Evolutionary conservation across 1,140 invertebrate genomes (phyloP), one percentile per base, ranked within the genome.

Genomic region (Scaptomyza hsui): DNA sequence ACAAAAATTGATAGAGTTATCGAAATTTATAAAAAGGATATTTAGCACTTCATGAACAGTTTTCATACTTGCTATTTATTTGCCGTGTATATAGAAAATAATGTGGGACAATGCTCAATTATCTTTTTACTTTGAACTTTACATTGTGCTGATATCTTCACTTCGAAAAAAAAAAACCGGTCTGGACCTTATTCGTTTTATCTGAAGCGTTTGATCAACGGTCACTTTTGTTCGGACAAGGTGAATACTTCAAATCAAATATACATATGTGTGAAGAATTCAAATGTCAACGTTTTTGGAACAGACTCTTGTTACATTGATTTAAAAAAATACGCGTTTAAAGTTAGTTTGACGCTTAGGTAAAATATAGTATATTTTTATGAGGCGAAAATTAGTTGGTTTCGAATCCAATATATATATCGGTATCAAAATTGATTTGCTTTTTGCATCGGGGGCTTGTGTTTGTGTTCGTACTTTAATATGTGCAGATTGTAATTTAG

Each of bases 121-220:
- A 41, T 41, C 19, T 9, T 32, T 57, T 13, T 39, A 48, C 44
- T 48, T 35, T 52, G 35, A 19, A 53, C 16, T 39, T 5, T 39
- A 29, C 12, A 57, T n/a, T 57, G 29, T 57, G 62, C n/a, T 56
- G 62, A 56, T 55, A 37, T 37, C n/a, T 57, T 48, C 19, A 65
- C 62, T 48, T 65, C 21, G 42, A 10, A 39, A 15, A 16, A 48
- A 6, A 39, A 12, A 19, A 44, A 21, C 44, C 3, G 24, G 9
- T 12, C 21, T 19, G 21, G 13, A 15, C 3, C 24, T 26, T 3
- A 21, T 21, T 29, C 5, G 44, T 39, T 39, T 62, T 13, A 15
- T 15, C 29, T 3, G 32, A 39, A 1, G 10, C 39, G 10, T 16
- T 48, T 56, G 37, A 47, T 37, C 51, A 45, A 32, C 61, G 41